Percentiles rank a stretch among this genome's conserved stretches.
Evolutionary conservation across 2,797 vertebrate species (phyloP).

Genomic region (Enteromius paludinosus): DNA sequence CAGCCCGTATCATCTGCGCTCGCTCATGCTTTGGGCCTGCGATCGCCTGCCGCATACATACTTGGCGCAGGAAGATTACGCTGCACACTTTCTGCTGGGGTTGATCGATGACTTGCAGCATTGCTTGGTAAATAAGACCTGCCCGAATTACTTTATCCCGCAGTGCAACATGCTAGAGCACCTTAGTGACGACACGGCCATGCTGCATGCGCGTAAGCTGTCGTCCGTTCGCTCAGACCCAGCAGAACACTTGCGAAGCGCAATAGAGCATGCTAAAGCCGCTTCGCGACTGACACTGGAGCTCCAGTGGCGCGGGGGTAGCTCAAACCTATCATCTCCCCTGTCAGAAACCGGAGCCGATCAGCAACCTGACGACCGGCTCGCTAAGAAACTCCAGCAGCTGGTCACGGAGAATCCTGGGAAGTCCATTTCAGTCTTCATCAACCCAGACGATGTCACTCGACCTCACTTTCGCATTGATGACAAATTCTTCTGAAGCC

Average conservation of each 20-base stretch:
- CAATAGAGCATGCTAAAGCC: slow-evolving; percentile 92
- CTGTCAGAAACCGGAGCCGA: slow-evolving; percentile 85
- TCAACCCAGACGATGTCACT: slow-evolving; percentile 96
- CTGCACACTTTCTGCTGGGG: slow-evolving; percentile 92
- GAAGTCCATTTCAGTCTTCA: slow-evolving; percentile 97
- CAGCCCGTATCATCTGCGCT: slow-evolving; percentile 93
- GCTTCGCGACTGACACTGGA: slow-evolving; percentile 89
- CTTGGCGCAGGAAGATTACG: slow-evolving; percentile 89
- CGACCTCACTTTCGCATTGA: slow-evolving; percentile 97
- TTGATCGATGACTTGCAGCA: slow-evolving; percentile 95
- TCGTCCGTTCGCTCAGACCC: slow-evolving; percentile 94
- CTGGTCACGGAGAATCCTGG: slow-evolving; percentile 97
- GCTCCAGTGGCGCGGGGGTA: slow-evolving; percentile 86
- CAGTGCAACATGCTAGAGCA: slow-evolving; percentile 99
- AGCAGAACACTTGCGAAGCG: slow-evolving; percentile 89
- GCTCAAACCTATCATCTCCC: slow-evolving; percentile 84
- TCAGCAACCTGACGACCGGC: slow-evolving; percentile 88
- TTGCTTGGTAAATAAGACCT: slow-evolving; percentile 94
- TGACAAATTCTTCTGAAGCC: slow-evolving; percentile 94
- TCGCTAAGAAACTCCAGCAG: slow-evolving; percentile 97
- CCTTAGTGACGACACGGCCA: slow-evolving; percentile 87
- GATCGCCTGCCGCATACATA: slow-evolving; percentile 91
- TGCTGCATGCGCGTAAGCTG: slow-evolving; percentile 91
- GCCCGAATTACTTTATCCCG: slow-evolving; percentile 97
- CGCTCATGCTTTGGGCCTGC: slow-evolving; percentile 97